Conservation (phyloP, 2,113 vertebrate genomes). For the Dicrurus megarhynchus region DNA sequence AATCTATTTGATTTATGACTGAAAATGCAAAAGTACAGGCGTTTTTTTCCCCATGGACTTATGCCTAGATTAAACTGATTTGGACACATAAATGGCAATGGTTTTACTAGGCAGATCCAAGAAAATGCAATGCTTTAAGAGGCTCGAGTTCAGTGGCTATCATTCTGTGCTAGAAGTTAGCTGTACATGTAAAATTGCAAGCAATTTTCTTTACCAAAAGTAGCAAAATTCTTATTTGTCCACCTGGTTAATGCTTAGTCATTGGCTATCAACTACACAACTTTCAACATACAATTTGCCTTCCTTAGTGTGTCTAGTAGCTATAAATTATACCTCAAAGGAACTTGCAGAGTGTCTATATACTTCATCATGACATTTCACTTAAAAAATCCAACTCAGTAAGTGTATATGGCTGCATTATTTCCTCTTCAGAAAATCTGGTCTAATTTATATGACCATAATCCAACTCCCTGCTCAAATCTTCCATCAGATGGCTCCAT, state of each 20-base stretch:
- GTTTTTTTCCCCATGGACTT: not conserved
- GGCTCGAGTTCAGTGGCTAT: not conserved
- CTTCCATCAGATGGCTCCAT: not conserved
- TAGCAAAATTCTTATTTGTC: not conserved
- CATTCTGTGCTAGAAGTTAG: not conserved
- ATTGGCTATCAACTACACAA: not conserved
- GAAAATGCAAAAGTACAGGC: not conserved
- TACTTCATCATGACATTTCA: not conserved
- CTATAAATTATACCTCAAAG: not conserved
- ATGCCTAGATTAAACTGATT: not conserved
- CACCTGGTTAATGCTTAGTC: not conserved
- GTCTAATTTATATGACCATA: not conserved
- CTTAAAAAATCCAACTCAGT: not conserved
- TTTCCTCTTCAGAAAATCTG: not conserved
- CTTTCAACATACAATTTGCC: not conserved
- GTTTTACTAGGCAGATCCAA: not conserved
- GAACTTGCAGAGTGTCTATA: not conserved
- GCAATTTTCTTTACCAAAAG: not conserved
- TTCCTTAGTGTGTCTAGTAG: not conserved
- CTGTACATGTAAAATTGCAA: not conserved
- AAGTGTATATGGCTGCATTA: not conserved
- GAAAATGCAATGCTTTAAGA: not conserved
- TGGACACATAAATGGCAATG: not conserved
- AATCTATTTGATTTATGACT: not conserved
- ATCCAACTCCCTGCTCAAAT: not conserved